Base-by-base conservation (phyloP, 2,888 invertebrate genomes). In the Ptilodon capucinus region DNA sequence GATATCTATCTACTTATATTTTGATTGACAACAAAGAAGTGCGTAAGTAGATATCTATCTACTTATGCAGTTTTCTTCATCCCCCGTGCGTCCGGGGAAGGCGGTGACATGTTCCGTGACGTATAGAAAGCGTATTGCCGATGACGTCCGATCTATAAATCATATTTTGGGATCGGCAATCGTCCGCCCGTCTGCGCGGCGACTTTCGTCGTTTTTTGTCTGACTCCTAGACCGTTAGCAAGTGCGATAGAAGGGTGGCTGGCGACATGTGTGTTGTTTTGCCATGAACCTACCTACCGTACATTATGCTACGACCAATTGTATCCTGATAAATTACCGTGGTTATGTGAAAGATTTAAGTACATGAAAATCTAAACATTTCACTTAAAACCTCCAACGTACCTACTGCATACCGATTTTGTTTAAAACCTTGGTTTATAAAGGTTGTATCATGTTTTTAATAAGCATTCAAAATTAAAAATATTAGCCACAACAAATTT, bases 81-180 rank as follows among this genome's bases (percentile, higher is more conserved):
- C 38, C 19, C 35, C 35, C 18, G 30, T 17, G 14, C 14, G n/a
- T 17, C 35, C 23, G 51, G 51, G 50, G 51, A 48, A 67, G 67
- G 72, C 67, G 76, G 73, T 79, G 81, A 79, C 80, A 79, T 64
- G 66, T 72, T 73, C 71, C 64, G 68, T 85, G 86, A 85, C 83
- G 84, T 82, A 84, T 83, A 85, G 84, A 85, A 89, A 86, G 80
- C 85, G 84, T 79, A 88, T 86, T 89, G 90, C 74, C 79, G 77
- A 76, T 89, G 90, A 90, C 89, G 84, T 79, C 69, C 77, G 74
- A 79, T 84, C 89, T 88, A 91, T 91, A 90, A 91, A 91, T 91
- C 90, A 91, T 88, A 81, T 86, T 82, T 79, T 72, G 80, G 83
- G 81, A 76, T 79, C 76, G 79, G 76, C 80, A 82, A 77, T 83